Conservation (phyloP, 2,113 vertebrate species). For the Trachemys scripta region DNA sequence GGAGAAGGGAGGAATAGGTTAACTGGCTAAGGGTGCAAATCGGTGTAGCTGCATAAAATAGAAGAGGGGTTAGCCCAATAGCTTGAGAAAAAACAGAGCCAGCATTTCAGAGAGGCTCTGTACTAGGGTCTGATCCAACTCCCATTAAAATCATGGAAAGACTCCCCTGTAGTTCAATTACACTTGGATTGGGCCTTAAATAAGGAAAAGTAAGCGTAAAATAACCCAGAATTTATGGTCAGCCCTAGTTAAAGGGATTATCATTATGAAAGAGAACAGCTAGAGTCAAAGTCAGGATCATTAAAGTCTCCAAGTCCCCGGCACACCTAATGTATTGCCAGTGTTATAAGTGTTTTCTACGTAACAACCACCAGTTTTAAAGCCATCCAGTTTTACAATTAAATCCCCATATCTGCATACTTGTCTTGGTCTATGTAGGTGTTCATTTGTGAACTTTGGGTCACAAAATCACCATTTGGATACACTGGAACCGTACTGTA, state of each 20-base stretch:
- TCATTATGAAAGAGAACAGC: background rate
- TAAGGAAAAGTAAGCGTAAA: background rate
- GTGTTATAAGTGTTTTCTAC: background rate
- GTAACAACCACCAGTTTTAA: background rate
- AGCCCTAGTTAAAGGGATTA: background rate
- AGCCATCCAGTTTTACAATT: background rate
- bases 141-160: background rate
- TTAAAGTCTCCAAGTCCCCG: background rate
- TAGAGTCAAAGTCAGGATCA: background rate
- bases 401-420: background rate
- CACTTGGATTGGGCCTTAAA: background rate
- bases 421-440: background rate
- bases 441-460: background rate
- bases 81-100: background rate
- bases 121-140: background rate
- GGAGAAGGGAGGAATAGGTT: background rate
- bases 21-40: background rate
- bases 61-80: background rate
- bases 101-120: background rate
- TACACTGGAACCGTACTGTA: background rate
- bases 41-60: background rate
- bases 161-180: background rate
- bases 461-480: background rate
- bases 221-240: background rate
- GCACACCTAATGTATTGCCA: background rate